Conservation (phyloP, 92 coral and sea anemone genomes). For the Heliopora coerulea region DNA sequence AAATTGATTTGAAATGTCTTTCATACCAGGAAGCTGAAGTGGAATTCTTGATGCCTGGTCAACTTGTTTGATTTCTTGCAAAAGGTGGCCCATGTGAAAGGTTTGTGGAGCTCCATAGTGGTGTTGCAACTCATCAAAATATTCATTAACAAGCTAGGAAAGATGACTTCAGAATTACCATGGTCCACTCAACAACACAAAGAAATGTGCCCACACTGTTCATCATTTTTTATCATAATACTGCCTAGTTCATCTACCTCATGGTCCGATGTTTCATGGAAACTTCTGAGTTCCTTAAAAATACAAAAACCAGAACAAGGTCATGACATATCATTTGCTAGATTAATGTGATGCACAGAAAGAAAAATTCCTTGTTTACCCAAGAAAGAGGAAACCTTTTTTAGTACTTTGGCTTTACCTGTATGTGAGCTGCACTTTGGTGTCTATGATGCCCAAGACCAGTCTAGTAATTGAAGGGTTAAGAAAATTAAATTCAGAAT, state of each 20-base stretch:
- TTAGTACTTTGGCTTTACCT: neutral
- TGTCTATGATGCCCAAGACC: slow-evolving; percentile 67
- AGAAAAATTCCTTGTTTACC: too few relatives aligned
- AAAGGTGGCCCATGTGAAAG: slow-evolving; percentile 84
- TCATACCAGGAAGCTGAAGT: slow-evolving; percentile 1
- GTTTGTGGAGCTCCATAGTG: slow-evolving; percentile 84
- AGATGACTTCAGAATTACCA: neutral
- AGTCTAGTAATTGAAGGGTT: slow-evolving; percentile 43
- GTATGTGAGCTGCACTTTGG: neutral
- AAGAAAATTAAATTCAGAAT: neutral
- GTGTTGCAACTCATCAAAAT: slow-evolving; percentile 55
- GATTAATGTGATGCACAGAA: too few relatives aligned
- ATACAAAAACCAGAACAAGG: neutral
- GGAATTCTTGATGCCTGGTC: slow-evolving; percentile 47
- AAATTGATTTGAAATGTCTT: too few relatives aligned
- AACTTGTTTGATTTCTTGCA: slow-evolving; percentile 87
- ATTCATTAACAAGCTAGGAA: slow-evolving; percentile 76
- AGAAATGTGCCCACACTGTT: too few relatives aligned
- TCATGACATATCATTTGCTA: too few relatives aligned
- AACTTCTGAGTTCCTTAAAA: slow-evolving; percentile 60
- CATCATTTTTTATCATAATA: neutral
- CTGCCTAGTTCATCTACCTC: slow-evolving; percentile 54
- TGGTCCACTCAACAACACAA: too few relatives aligned
- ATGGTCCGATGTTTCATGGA: slow-evolving; percentile 72
- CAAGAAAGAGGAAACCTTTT: too few relatives aligned